Conservation (phyloP, 2,113 vertebrate species). For the Dolichotis patagonum region DNA sequence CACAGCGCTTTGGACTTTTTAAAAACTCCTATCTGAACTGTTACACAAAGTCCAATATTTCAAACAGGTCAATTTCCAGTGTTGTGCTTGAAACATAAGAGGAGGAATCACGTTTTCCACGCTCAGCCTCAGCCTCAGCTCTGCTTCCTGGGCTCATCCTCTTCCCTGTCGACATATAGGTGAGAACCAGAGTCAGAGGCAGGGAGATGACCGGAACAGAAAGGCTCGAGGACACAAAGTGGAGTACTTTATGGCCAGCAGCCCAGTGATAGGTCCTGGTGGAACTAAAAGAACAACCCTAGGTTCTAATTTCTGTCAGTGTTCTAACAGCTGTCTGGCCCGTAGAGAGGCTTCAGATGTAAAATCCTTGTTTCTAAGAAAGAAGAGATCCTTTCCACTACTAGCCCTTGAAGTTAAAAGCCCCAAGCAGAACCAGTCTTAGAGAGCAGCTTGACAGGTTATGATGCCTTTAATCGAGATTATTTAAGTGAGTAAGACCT, state of each 20-base stretch:
- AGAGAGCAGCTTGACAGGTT: background rate
- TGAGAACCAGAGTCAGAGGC: background rate
- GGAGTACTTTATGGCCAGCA: background rate
- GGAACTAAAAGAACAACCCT: background rate
- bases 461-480: slow-evolving; percentile 32
- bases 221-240: background rate
- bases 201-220: background rate
- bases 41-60: slow-evolving; percentile 1
- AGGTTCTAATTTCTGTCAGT: background rate
- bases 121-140: background rate
- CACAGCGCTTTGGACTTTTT: background rate
- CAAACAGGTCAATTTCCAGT: background rate
- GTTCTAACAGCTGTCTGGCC: background rate
- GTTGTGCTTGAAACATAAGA: background rate
- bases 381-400: background rate
- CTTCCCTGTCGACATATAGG: background rate
- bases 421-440: background rate
- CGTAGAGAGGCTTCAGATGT: background rate
- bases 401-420: background rate
- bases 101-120: background rate
- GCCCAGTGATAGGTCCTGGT: background rate
- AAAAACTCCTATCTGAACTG: background rate
- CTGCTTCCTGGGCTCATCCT: background rate
- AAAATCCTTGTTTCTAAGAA: background rate
- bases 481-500: slow-evolving; percentile 29